A percentile compares a stretch with the other conserved stretches of the same genome.
These are phyloP conservation scores for Caenorhabditis uteleia DNA, from an alignment of 2,888 invertebrate species.

Conservation along the genomic window DNA sequence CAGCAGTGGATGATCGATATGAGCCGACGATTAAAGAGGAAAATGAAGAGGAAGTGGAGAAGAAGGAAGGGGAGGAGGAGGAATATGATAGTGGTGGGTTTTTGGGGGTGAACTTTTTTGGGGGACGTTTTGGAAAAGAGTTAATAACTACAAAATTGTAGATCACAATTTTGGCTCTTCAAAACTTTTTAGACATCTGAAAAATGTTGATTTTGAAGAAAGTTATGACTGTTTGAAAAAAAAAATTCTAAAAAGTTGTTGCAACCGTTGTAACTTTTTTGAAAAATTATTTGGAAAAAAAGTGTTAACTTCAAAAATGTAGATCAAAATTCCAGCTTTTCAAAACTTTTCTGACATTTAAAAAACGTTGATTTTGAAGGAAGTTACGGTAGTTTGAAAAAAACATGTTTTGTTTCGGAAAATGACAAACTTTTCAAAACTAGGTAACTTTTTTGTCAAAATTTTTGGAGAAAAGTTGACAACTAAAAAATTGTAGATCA, in stretches of 20 bases:
- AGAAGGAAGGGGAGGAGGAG: not conserved
- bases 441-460: too few species aligned
- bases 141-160: not conserved
- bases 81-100: too few species aligned
- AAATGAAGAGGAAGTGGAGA: not conserved
- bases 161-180: too few species aligned
- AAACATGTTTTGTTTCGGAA: too few species aligned
- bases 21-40: slow-evolving; percentile 5
- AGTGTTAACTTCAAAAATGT: not conserved
- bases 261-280: slow-evolving; percentile 12
- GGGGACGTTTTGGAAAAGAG: not conserved
- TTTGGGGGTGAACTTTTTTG: too few species aligned
- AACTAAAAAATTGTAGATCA: too few species aligned
- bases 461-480: not conserved
- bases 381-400: too few species aligned
- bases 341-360: too few species aligned
- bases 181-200: slow-evolving; percentile 1
- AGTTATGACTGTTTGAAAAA: not conserved
- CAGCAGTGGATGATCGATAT: slow-evolving; percentile 35
- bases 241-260: slow-evolving; percentile 3
- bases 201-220: not conserved
- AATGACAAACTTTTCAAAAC: too few species aligned
- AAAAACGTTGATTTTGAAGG: too few species aligned
- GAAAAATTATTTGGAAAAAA: slow-evolving; percentile 1
- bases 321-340: too few species aligned